Evolutionary conservation across 37 sponge, comb jelly and placozoan genomes (phyloP).

Genomic region (Aphrocallistes beatrix): DNA sequence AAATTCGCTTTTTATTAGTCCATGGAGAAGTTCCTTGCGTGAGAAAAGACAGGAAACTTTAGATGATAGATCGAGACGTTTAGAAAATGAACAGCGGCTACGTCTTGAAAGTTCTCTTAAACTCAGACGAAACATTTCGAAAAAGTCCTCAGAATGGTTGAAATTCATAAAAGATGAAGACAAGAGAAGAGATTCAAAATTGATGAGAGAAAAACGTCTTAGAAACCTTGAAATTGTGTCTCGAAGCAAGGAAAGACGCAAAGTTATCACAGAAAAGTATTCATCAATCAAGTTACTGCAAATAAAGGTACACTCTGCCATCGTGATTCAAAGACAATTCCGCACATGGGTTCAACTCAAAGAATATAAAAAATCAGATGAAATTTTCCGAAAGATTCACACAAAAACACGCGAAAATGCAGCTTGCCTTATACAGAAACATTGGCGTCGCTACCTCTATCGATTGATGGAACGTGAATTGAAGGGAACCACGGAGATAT

Average conservation of each 20-base stretch:
- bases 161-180: background rate
- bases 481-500: background rate
- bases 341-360: background rate
- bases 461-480: background rate
- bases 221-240: background rate
- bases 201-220: background rate
- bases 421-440: background rate
- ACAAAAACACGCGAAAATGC: background rate
- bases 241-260: background rate
- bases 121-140: background rate
- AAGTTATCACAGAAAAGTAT: background rate
- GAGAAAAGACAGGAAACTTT: background rate
- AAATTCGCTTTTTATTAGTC: background rate
- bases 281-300: background rate
- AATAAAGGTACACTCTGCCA: background rate
- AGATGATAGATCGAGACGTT: background rate
- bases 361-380: background rate
- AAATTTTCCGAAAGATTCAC: background rate
- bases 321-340: background rate
- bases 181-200: background rate
- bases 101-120: background rate
- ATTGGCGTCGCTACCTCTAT: background rate
- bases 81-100: background rate
- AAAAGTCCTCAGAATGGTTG: background rate
- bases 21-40: slow-evolving; percentile 4